Percentiles rank a stretch among this genome's conserved stretches.
Evolutionary conservation across 2,797 vertebrate species (phyloP).

Genomic region (Pagetopsis macropterus): DNA sequence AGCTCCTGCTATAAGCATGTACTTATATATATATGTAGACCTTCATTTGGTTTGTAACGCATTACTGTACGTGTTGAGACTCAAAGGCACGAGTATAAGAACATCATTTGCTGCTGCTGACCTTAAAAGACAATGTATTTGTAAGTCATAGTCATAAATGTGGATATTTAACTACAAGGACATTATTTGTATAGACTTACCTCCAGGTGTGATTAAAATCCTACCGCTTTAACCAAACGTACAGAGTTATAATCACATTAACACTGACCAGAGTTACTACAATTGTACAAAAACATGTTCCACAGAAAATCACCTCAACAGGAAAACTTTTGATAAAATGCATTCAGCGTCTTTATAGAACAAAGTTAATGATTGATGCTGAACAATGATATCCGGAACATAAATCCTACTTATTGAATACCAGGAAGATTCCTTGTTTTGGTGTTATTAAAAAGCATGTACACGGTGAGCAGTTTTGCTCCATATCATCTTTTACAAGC

Average conservation of each 20-base stretch:
- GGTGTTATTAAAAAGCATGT: slow-evolving; percentile 25
- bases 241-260: not conserved
- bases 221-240: not conserved
- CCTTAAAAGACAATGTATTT: slow-evolving; percentile 20
- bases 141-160: slow-evolving; percentile 10
- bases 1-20: slow-evolving; percentile 48
- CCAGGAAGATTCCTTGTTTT: slow-evolving; percentile 15
- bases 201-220: slow-evolving; percentile 6
- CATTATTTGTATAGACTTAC: slow-evolving; percentile 22
- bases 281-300: slow-evolving; percentile 36
- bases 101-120: slow-evolving; percentile 23
- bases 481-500: slow-evolving; percentile 40
- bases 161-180: not conserved
- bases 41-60: slow-evolving; percentile 62
- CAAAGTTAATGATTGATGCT: slow-evolving; percentile 17
- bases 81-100: slow-evolving; percentile 29
- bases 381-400: not conserved
- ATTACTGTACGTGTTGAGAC: slow-evolving; percentile 31
- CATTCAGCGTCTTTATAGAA: not conserved
- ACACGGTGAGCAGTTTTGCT: slow-evolving; percentile 39
- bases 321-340: slow-evolving; percentile 6
- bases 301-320: not conserved
- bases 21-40: slow-evolving; percentile 37
- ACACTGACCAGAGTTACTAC: slow-evolving; percentile 25
- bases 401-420: not conserved